A percentile compares a stretch with the other conserved stretches of the same genome.
Conservation (phyloP, 2,888 invertebrate species). For the Ichneumoninae sp. region DNA sequence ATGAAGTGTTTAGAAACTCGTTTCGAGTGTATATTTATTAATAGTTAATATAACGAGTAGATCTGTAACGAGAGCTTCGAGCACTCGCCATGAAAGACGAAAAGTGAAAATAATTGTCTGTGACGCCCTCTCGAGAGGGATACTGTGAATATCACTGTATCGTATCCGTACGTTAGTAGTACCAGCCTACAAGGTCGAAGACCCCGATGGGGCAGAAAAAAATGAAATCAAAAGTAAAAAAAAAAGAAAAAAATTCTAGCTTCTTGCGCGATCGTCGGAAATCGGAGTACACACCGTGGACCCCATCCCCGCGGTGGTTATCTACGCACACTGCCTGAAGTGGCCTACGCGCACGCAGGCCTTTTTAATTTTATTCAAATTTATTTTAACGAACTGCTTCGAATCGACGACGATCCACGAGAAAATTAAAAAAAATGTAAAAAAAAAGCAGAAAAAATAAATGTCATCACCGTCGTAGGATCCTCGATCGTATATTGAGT, state of each 20-base stretch:
- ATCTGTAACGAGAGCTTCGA: constrained; percentile 48
- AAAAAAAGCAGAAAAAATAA: neutral
- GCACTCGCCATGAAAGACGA: constrained; percentile 73
- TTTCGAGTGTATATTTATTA: constrained; percentile 33
- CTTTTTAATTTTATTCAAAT: constrained; percentile 60
- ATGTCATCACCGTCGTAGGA: neutral
- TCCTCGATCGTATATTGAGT: constrained; percentile 14
- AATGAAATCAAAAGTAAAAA: neutral
- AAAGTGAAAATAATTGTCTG: constrained; percentile 74
- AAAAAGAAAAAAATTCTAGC: constrained; percentile 29
- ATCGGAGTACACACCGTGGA: constrained; percentile 65
- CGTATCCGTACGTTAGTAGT: constrained; percentile 33
- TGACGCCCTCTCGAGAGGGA: constrained; percentile 27
- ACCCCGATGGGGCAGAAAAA: neutral
- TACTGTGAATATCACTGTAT: constrained; percentile 26
- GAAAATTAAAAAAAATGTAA: neutral
- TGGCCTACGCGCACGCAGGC: constrained; percentile 75
- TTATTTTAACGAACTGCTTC: constrained; percentile 60
- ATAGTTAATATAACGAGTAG: constrained; percentile 59
- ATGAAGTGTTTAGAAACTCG: constrained; percentile 49
- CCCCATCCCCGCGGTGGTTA: constrained; percentile 52
- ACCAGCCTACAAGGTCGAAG: neutral
- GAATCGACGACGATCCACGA: constrained; percentile 63
- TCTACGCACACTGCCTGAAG: constrained; percentile 75
- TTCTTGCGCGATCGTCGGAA: constrained; percentile 64